Percentiles rank a stretch among this genome's conserved stretches.
phyloP scores from a whole-genome alignment of 1,140 invertebrate species.

The Bombus vancouverensis region DNA sequence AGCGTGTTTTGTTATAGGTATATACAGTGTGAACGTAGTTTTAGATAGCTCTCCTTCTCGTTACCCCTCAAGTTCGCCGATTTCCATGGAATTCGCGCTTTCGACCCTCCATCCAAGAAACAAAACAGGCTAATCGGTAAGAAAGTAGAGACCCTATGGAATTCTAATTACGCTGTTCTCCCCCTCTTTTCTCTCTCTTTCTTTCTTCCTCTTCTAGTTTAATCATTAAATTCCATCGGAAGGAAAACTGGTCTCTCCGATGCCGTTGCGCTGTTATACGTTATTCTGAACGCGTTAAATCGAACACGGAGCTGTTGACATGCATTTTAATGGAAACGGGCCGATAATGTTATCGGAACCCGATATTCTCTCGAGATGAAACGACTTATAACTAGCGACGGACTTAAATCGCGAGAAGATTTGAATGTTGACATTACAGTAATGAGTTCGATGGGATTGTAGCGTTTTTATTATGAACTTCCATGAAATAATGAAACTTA shows the following conservation, averaged over 20 bases:
- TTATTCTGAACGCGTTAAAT: conserved; percentile 28
- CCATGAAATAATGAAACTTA: too few species aligned
- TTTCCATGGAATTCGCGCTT: neutral
- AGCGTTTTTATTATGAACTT: too few species aligned
- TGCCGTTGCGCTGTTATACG: neutral
- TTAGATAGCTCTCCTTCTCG: conserved; percentile 45
- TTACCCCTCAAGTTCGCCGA: neutral
- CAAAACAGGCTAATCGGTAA: neutral
- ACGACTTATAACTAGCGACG: conserved; percentile 25
- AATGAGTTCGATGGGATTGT: too few species aligned
- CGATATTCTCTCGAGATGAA: conserved; percentile 27
- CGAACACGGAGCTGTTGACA: conserved; percentile 25
- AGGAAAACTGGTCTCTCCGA: neutral
- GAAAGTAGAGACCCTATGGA: neutral
- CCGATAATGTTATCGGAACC: conserved; percentile 37
- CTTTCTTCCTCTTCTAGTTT: neutral
- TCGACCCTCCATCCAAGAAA: neutral
- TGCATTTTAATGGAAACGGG: conserved; percentile 38
- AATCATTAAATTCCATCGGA: conserved; percentile 3
- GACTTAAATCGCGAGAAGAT: neutral
- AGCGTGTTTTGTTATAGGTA: too few species aligned
- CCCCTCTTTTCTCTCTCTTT: too few species aligned
- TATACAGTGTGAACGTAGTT: too few species aligned
- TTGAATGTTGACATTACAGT: too few species aligned
- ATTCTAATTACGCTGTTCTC: neutral